These are phyloP conservation scores for Lathamus discolor DNA, from an alignment of 2,113 vertebrate genomes.

Conservation along the genomic window DNA sequence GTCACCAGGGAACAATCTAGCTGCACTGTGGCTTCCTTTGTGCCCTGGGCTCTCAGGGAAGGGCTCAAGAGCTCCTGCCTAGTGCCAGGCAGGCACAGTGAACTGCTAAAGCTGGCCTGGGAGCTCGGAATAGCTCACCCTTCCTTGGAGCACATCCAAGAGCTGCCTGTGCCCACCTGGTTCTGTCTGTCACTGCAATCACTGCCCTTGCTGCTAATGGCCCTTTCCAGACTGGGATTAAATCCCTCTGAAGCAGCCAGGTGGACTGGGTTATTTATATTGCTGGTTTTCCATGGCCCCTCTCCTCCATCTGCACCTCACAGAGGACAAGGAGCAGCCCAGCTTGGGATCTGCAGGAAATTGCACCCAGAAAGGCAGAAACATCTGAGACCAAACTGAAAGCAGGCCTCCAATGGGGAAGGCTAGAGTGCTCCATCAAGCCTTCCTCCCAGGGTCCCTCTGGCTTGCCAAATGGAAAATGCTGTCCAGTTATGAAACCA, in stretches of 20 bases:
- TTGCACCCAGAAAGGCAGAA: not conserved
- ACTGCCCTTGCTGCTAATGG: not conserved
- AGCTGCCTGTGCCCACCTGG: slow-evolving; percentile 52
- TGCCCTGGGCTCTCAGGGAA: not conserved
- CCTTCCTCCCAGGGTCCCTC: not conserved
- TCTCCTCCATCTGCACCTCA: not conserved
- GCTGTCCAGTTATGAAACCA: not conserved
- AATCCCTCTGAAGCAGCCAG: not conserved
- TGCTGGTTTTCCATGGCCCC: not conserved
- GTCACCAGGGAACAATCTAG: not conserved
- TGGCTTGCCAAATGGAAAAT: not conserved
- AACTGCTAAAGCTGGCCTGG: not conserved
- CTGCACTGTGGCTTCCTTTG: not conserved
- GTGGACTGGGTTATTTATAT: not conserved
- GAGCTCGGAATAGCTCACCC: not conserved
- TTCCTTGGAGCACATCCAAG: not conserved
- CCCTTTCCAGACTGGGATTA: not conserved
- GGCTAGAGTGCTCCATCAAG: not conserved
- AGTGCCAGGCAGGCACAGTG: not conserved
- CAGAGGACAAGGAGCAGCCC: not conserved
- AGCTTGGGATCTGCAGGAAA: not conserved
- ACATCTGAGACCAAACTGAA: not conserved
- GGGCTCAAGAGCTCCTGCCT: not conserved
- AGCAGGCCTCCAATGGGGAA: not conserved
- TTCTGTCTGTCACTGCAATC: slow-evolving; percentile 38